Percentiles rank a stretch among this genome's conserved stretches.
These are phyloP conservation scores for Chamaea fasciata DNA, from an alignment of 2,113 vertebrate genomes.

Conservation along the genomic window DNA sequence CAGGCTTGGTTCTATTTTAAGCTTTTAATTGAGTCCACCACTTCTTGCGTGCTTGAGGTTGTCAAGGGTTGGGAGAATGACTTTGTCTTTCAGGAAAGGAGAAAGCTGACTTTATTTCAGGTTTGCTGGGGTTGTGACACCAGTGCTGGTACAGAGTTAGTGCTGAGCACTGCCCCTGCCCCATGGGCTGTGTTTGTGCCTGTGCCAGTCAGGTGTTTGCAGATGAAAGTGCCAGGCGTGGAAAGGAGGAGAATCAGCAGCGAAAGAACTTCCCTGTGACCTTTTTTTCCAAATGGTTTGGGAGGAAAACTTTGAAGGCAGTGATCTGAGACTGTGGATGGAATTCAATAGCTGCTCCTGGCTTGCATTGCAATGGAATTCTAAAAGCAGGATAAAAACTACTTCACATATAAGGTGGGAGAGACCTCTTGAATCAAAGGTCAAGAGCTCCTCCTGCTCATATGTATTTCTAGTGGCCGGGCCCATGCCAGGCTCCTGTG, in stretches of 20 bases:
- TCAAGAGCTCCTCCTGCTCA: neutral
- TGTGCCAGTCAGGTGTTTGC: neutral
- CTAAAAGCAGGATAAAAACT: neutral
- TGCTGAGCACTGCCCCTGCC: neutral
- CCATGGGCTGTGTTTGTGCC: neutral
- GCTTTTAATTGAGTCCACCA: conserved; percentile 7
- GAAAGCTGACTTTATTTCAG: neutral
- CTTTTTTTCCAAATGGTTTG: neutral
- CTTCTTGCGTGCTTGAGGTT: neutral
- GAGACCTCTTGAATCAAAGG: neutral
- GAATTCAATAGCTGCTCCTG: neutral
- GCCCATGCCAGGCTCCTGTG: neutral
- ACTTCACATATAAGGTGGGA: neutral
- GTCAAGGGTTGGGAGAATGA: neutral
- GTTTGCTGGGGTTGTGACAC: neutral
- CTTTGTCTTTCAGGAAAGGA: neutral
- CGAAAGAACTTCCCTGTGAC: neutral
- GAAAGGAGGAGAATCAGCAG: neutral
- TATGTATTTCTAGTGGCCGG: neutral
- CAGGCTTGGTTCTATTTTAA: neutral
- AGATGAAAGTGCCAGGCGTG: neutral
- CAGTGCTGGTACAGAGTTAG: neutral
- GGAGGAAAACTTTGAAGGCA: neutral
- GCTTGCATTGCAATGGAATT: neutral
- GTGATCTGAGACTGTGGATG: neutral